These are phyloP conservation scores for Silurus asotus DNA, from an alignment of 2,113 vertebrate genomes.

Conservation along the genomic window DNA sequence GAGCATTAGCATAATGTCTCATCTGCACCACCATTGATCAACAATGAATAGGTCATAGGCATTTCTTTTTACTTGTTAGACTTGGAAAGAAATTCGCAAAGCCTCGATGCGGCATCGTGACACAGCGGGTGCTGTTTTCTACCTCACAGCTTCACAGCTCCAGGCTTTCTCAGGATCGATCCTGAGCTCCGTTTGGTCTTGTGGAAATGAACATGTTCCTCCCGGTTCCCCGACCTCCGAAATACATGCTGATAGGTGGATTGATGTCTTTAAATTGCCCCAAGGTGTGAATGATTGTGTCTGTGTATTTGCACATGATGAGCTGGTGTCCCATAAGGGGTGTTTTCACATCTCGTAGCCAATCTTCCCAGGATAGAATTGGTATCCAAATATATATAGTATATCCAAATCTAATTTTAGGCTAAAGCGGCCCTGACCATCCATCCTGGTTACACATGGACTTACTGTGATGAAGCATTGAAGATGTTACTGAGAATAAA, in stretches of 20 bases:
- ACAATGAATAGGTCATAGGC: background rate
- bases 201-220: background rate
- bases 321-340: background rate
- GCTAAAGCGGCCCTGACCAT: background rate
- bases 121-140: background rate
- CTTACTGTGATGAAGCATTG: background rate
- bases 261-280: background rate
- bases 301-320: background rate
- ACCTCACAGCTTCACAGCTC: conserved; percentile 8
- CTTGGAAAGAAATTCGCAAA: background rate
- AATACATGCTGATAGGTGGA: background rate
- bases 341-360: background rate
- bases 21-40: background rate
- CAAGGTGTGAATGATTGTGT: background rate
- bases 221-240: too few species aligned
- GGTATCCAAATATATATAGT: too few species aligned
- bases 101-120: background rate
- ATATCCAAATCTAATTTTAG: too few species aligned
- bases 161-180: background rate
- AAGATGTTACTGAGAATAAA: background rate
- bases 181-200: background rate
- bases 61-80: background rate
- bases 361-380: background rate
- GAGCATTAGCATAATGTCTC: background rate
- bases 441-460: background rate